Evolutionary conservation across 1,140 invertebrate species (phyloP).

Genomic region (Drosophila prosaltans): DNA sequence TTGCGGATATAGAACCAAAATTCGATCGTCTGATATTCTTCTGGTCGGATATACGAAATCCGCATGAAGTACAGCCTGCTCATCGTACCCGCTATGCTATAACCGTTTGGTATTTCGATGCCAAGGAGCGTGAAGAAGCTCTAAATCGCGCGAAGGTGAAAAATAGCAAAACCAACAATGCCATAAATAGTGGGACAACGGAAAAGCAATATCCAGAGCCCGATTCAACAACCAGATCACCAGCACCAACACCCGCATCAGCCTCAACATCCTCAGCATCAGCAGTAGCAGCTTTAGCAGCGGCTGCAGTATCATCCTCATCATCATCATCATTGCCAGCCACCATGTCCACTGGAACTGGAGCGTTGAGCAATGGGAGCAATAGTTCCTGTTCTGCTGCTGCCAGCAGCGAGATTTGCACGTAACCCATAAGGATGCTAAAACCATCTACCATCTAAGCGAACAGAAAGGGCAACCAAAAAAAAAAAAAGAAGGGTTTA

Average conservation of each 20-base stretch:
- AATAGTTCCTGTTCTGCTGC: slow-evolving; percentile 55
- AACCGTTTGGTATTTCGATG: slow-evolving; percentile 98
- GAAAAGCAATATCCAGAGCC: slow-evolving; percentile 49
- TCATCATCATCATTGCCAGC: slow-evolving; percentile 38
- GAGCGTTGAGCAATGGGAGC: slow-evolving; percentile 57
- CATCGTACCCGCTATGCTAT: slow-evolving; percentile 95
- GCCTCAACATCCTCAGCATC: slow-evolving; percentile 27
- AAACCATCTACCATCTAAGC: slow-evolving; percentile 28
- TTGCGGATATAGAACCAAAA: slow-evolving; percentile 95
- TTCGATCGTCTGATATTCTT: slow-evolving; percentile 98
- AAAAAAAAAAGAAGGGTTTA: slow-evolving; percentile 57
- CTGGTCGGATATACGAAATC: slow-evolving; percentile 98
- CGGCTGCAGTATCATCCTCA: slow-evolving; percentile 13
- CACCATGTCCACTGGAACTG: slow-evolving; percentile 67
- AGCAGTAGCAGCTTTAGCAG: slow-evolving; percentile 15
- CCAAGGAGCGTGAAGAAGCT: slow-evolving; percentile 91
- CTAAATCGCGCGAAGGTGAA: slow-evolving; percentile 82
- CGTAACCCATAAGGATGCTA: slow-evolving; percentile 55
- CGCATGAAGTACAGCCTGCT: slow-evolving; percentile 97
- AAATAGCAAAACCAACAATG: slow-evolving; percentile 66
- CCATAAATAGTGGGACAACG: slow-evolving; percentile 13
- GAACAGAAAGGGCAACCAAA: slow-evolving; percentile 56
- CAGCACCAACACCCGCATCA: not conserved
- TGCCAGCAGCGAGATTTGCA: slow-evolving; percentile 71
- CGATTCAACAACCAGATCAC: slow-evolving; percentile 59